These are phyloP conservation scores for Meloidogyne exigua DNA, from an alignment of 1,140 invertebrate species.

Conservation along the genomic window DNA sequence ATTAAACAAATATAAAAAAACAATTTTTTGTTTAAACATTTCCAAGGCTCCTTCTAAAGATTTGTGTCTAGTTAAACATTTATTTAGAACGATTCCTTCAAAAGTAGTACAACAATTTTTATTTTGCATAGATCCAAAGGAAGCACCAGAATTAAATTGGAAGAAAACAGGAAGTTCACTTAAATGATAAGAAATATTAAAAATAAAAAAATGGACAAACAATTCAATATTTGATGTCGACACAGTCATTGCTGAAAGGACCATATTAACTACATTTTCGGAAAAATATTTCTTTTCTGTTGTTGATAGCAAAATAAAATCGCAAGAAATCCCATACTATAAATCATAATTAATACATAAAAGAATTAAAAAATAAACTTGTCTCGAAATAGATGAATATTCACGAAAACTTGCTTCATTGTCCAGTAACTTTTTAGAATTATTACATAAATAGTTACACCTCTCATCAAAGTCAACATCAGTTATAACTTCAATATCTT, in stretches of 20 bases:
- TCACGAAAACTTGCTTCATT: conserved; percentile 11
- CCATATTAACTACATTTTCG: conserved; percentile 29
- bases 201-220: conserved; percentile 20
- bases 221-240: conserved; percentile 33
- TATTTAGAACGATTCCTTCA: conserved; percentile 26
- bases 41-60: conserved; percentile 44
- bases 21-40: conserved; percentile 45
- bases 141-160: conserved; percentile 30
- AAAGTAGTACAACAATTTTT: conserved; percentile 37
- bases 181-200: conserved; percentile 28
- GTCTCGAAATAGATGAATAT: not conserved
- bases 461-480: not conserved
- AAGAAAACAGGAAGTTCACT: conserved; percentile 45
- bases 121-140: conserved; percentile 37
- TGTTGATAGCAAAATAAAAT: conserved; percentile 40
- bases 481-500: not conserved
- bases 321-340: conserved; percentile 40
- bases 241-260: conserved; percentile 40
- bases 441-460: not conserved
- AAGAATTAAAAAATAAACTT: conserved; percentile 11
- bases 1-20: not conserved
- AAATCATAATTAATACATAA: conserved; percentile 17
- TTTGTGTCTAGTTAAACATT: conserved; percentile 33
- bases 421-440: not conserved
- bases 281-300: conserved; percentile 24